A percentile compares a stretch with the other conserved stretches of the same genome.
phyloP scores from a whole-genome alignment of 1,140 invertebrate genomes.

The Solenopsis invicta region DNA sequence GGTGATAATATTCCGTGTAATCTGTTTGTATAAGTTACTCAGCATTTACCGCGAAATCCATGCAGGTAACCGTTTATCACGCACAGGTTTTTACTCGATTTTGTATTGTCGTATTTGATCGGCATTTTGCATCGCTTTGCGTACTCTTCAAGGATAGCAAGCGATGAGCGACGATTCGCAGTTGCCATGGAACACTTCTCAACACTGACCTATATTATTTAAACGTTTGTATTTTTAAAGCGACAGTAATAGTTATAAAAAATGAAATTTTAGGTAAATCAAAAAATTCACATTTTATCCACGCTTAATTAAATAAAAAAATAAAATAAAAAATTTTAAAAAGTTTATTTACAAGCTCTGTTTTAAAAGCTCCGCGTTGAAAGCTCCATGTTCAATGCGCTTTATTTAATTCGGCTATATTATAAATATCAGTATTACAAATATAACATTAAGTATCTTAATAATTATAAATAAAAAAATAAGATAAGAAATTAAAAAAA shows the following conservation, averaged over 20 bases:
- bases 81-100: conserved; percentile 30
- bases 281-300: background rate
- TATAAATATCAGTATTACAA: background rate
- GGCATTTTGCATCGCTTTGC: conserved; percentile 61
- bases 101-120: conserved; percentile 48
- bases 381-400: background rate
- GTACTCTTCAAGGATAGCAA: conserved; percentile 61
- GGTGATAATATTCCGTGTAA: conserved; percentile 11
- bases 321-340: background rate
- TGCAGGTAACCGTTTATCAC: conserved; percentile 68
- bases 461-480: background rate
- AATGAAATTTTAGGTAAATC: background rate
- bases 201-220: conserved; percentile 42
- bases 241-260: too few relatives aligned
- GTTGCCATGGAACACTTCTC: background rate
- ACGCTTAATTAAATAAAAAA: background rate
- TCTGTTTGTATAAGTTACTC: background rate
- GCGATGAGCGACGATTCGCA: conserved; percentile 1
- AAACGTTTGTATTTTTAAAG: conserved; percentile 6
- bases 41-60: conserved; percentile 66
- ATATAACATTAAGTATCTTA: background rate
- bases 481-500: background rate
- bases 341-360: background rate
- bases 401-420: background rate
- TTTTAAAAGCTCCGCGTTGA: background rate